Conservation (phyloP, 1,140 invertebrate genomes). For the Drosophila pruinosa region DNA sequence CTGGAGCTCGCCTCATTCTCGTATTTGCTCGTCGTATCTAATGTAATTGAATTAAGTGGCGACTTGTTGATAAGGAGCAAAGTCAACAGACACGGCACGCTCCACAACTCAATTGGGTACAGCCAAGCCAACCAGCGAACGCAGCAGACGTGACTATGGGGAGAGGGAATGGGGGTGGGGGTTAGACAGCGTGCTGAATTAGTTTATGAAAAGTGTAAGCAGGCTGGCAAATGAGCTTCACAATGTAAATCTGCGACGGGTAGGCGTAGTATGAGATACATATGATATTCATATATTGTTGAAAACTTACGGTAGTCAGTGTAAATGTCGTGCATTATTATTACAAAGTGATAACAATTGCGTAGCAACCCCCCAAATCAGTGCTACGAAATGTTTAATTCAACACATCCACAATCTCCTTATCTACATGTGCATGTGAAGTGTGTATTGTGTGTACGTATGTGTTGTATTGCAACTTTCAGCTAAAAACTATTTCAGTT, state of each 20-base stretch:
- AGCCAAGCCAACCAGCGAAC: neutral
- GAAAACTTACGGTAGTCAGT: neutral
- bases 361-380: neutral
- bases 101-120: slow-evolving; percentile 54
- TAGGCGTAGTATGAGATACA: neutral
- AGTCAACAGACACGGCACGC: slow-evolving; percentile 58
- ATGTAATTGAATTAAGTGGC: slow-evolving; percentile 69
- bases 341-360: neutral
- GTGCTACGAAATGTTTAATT: neutral
- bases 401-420: neutral
- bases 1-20: slow-evolving; percentile 11
- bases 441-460: neutral
- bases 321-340: neutral
- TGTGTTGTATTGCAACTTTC: slow-evolving; percentile 22
- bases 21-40: slow-evolving; percentile 51
- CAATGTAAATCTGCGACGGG: neutral
- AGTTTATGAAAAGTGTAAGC: slow-evolving; percentile 41
- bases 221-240: slow-evolving; percentile 16
- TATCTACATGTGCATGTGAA: neutral
- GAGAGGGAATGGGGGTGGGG: neutral
- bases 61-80: slow-evolving; percentile 64
- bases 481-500: slow-evolving; percentile 28
- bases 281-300: no score
- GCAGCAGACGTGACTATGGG: neutral
- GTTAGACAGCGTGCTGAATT: slow-evolving; percentile 2